Evolutionary conservation across 2,797 vertebrate genomes (phyloP).

Genomic region (Oreonectes daqikongensis): DNA sequence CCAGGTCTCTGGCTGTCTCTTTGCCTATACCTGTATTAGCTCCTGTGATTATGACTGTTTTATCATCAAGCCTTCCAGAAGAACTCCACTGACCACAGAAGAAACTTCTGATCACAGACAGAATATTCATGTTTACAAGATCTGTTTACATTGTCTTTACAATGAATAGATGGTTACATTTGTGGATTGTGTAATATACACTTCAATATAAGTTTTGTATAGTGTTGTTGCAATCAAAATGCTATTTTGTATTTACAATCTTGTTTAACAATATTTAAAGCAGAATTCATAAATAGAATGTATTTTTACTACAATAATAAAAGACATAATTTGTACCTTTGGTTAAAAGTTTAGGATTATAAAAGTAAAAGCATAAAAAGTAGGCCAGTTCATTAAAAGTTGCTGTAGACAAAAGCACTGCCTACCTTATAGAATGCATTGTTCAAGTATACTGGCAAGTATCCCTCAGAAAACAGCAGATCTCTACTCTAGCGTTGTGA

Average conservation of each 20-base stretch:
- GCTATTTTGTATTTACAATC: background rate
- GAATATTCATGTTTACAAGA: background rate
- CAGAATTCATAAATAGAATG: background rate
- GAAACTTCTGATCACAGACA: constrained; percentile 44
- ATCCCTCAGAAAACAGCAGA: constrained; percentile 22
- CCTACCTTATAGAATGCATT: constrained; percentile 45
- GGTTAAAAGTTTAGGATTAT: background rate
- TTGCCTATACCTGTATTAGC: constrained; percentile 82
- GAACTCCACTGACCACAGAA: constrained; percentile 73
- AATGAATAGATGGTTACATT: background rate
- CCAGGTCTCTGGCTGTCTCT: constrained; percentile 77
- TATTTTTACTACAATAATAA: background rate
- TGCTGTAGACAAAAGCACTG: background rate
- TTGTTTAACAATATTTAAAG: background rate
- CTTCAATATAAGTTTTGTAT: background rate
- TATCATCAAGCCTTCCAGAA: constrained; percentile 72
- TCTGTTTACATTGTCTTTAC: background rate
- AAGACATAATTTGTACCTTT: background rate
- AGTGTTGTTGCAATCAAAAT: background rate
- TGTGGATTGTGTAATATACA: background rate
- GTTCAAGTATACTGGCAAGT: background rate
- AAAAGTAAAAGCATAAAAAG: background rate
- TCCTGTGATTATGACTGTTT: constrained; percentile 79
- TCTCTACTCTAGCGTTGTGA: background rate
- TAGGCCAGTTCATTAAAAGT: background rate